Evolutionary conservation across 2,113 vertebrate genomes (phyloP), one percentile per base, ranked within the genome.

Genomic region (Podarcis muralis): DNA sequence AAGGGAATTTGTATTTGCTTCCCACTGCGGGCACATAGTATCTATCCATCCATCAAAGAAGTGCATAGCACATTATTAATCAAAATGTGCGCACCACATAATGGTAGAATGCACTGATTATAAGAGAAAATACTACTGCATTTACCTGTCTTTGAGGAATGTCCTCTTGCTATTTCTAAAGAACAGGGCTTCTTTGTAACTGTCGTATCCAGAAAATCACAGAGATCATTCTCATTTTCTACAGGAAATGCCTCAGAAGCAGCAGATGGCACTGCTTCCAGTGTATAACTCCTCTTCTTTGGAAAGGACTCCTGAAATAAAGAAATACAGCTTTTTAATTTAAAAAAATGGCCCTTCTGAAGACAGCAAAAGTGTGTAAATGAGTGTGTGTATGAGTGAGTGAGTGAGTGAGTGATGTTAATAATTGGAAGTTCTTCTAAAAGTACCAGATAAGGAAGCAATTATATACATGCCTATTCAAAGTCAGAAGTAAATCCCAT

Each of bases 171-270:
- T 91, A 99, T 98, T 93, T 99, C 98, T 82, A 99, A 96, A 4
- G 99, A 99, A 94, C 98, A 98, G 84, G 99, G 99, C 87, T 99
- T 99, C 95, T 98, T 98, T 32, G 98, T 99, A 92, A 99, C 98
- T 53, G 98, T 98, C 78, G 96, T 97, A 86, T 98, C 98, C 95
- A 97, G 93, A 0, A 97, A 98, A 95, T 99, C 98, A 92, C 98
- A 98, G 0, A 98, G 97, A 94, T 96, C 98, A 95, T 97, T 98
- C 95, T 98, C 98, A 81, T 98, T 98, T 96, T 98, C 98, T 32
- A 98, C 97, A 93, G 97, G 94, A 96, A 98, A 97, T 86, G 97
- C 97, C 81, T 99, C 98, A 95, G 98, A 95, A 80, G 98, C 98
- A 3, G 97, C 97, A 90, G 99, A 98, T 35, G 98, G 92, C 91